Evolutionary conservation across 1,140 invertebrate genomes (phyloP).

Genomic region (Drosophila micromelanica): DNA sequence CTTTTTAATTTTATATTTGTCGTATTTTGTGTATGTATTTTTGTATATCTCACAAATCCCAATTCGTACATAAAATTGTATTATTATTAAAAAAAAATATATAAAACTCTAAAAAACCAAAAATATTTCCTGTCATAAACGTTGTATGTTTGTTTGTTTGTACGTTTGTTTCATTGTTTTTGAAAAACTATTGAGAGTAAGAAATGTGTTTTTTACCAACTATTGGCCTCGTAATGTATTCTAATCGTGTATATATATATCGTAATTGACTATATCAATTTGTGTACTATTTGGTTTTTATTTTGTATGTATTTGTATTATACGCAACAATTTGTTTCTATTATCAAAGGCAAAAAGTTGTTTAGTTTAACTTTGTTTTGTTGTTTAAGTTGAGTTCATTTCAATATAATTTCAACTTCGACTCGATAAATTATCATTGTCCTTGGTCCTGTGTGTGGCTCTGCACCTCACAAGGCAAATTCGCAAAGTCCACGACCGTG

Average conservation of each 20-base stretch:
- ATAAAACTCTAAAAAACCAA: constrained; percentile 10
- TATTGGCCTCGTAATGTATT: constrained; percentile 80
- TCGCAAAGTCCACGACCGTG: constrained; percentile 25
- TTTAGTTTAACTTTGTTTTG: constrained; percentile 6
- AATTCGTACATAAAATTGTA: constrained; percentile 42
- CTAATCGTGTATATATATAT: constrained; percentile 52
- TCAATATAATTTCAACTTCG: constrained; percentile 26
- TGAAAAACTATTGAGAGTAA: constrained; percentile 57
- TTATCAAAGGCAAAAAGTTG: constrained; percentile 34
- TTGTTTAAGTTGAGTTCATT: constrained; percentile 19
- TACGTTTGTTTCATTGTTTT: constrained; percentile 70
- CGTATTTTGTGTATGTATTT: constrained; percentile 40
- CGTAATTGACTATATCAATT: constrained; percentile 26
- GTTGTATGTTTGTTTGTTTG: constrained; percentile 73
- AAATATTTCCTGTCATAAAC: constrained; percentile 67
- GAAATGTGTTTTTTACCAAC: constrained; percentile 70
- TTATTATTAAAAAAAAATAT: constrained; percentile 31
- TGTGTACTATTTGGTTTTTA: constrained; percentile 27
- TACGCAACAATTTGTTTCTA: constrained; percentile 4
- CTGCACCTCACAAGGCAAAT: constrained; percentile 8
- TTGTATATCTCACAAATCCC: constrained; percentile 36
- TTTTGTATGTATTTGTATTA: constrained; percentile 8
- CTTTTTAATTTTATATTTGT: constrained; percentile 36
- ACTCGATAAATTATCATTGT: constrained; percentile 26
- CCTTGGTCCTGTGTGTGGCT: constrained; percentile 35